A percentile compares a stretch with the other conserved stretches of the same genome.
Evolutionary conservation across 1,140 invertebrate genomes (phyloP).

Genomic region (Papilio polyxenes): DNA sequence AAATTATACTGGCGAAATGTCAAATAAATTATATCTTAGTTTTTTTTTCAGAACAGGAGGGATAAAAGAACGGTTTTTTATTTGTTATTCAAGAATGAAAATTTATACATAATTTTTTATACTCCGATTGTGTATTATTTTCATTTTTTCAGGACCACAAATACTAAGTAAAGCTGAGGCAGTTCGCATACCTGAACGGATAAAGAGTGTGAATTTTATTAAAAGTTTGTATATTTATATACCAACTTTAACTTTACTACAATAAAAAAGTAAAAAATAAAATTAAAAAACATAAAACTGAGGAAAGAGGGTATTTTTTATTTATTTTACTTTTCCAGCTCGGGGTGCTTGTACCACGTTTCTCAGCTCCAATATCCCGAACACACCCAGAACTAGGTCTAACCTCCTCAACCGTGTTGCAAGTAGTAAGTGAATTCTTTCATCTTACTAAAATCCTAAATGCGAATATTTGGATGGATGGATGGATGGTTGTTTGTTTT

Average conservation of each 20-base stretch:
- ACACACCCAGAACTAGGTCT: neutral
- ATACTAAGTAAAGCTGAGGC: neutral
- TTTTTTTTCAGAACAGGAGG: too few relatives aligned
- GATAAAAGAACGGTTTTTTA: too few relatives aligned
- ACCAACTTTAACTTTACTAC: neutral
- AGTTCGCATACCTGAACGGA: neutral
- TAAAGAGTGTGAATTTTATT: neutral
- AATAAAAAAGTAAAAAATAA: neutral
- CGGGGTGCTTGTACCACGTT: neutral
- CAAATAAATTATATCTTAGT: too few relatives aligned
- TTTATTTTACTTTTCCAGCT: neutral
- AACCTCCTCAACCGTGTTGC: neutral
- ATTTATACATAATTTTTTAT: neutral
- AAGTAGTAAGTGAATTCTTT: neutral
- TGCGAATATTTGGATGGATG: too few relatives aligned
- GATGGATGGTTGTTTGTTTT: too few relatives aligned
- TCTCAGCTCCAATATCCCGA: neutral
- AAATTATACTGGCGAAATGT: too few relatives aligned
- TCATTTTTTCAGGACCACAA: neutral
- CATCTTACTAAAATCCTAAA: neutral
- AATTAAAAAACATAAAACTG: too few relatives aligned
- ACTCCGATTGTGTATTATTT: neutral
- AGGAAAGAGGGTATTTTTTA: neutral
- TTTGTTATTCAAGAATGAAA: too few relatives aligned
- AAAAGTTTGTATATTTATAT: neutral